These are phyloP conservation scores for Camponotus vicinus DNA, from an alignment of 1,140 invertebrate species.

Conservation along the genomic window DNA sequence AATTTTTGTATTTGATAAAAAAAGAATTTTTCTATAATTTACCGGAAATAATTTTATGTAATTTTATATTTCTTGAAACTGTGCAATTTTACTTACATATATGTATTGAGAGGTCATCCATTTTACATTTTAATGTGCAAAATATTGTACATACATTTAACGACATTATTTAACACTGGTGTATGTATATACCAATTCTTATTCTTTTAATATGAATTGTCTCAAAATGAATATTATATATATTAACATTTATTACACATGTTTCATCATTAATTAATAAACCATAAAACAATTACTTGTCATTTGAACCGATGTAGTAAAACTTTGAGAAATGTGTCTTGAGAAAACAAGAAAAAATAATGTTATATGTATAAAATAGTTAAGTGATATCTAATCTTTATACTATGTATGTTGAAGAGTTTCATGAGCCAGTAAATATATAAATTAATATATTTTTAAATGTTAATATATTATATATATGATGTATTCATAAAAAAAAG, in stretches of 20 bases:
- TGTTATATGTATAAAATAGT: constrained; percentile 51
- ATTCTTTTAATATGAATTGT: constrained; percentile 20
- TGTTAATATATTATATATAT: constrained; percentile 47
- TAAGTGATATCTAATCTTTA: constrained; percentile 66
- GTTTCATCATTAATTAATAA: constrained; percentile 14
- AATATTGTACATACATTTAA: constrained; percentile 8
- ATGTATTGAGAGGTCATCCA: neutral
- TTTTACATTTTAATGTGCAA: constrained; percentile 3
- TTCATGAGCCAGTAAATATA: constrained; percentile 72
- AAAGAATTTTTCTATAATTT: constrained; percentile 15
- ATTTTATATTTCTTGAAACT: constrained; percentile 5
- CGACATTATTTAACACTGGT: neutral
- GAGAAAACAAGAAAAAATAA: constrained; percentile 33
- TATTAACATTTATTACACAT: constrained; percentile 29
- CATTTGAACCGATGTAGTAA: constrained; percentile 23
- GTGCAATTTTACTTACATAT: constrained; percentile 38
- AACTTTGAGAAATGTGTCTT: constrained; percentile 39
- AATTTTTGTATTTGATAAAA: constrained; percentile 3
- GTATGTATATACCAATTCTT: constrained; percentile 10
- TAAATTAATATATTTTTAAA: constrained; percentile 72
- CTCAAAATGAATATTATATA: constrained; percentile 39
- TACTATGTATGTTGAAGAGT: constrained; percentile 67
- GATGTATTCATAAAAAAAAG: constrained; percentile 15
- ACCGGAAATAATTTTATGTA: constrained; percentile 21
- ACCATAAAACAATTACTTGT: constrained; percentile 27